Evolutionary conservation across 2,113 vertebrate species (phyloP).

Genomic region (Mixornis gularis): DNA sequence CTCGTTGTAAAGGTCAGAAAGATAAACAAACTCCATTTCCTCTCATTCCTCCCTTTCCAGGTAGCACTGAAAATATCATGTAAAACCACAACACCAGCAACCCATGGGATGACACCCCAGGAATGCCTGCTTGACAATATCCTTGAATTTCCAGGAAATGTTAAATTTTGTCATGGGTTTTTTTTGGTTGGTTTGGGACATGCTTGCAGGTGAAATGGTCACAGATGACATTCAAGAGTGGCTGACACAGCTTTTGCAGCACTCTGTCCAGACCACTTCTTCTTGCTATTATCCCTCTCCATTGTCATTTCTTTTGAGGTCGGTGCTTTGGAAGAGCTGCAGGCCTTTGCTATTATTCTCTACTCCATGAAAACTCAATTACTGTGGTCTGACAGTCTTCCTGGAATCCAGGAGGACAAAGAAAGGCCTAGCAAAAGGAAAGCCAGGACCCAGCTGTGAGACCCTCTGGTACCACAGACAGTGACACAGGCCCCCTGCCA

Average conservation of each 20-base stretch:
- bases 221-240: not conserved
- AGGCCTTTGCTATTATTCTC: not conserved
- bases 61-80: rapidly evolving
- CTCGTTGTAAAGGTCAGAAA: not conserved
- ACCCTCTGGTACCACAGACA: not conserved
- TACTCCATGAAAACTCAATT: not conserved
- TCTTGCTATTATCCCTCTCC: not conserved
- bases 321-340: not conserved
- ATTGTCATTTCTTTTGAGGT: not conserved
- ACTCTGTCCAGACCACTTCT: not conserved
- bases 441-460: rapidly evolving
- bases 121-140: not conserved
- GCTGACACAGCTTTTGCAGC: not conserved
- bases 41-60: not conserved
- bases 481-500: rapidly evolving
- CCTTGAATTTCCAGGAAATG: not conserved
- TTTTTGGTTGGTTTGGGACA: not conserved
- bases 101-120: rapidly evolving
- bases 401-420: not conserved
- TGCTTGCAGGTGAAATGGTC: not conserved
- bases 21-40: not conserved
- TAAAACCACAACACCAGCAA: not conserved
- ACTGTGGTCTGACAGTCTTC: not conserved
- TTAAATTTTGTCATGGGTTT: rapidly evolving
- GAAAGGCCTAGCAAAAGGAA: not conserved